These are phyloP conservation scores for Poecilia wingei DNA, from an alignment of 2,797 vertebrate genomes.

Conservation along the genomic window DNA sequence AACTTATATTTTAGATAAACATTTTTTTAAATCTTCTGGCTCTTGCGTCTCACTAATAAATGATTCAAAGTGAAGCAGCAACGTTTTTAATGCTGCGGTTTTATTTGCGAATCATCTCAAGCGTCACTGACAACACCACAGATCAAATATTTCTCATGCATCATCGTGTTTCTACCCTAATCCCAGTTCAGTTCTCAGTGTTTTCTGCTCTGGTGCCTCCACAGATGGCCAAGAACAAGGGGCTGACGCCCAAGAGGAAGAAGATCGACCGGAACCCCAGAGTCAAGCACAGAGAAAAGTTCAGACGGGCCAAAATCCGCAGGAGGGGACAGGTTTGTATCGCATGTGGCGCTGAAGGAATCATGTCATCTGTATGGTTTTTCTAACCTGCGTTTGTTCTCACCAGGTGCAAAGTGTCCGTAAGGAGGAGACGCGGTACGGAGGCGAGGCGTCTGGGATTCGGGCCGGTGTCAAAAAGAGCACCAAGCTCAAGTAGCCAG, in stretches of 20 bases:
- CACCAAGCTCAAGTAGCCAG: constrained; percentile 87
- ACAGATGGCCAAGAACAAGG: constrained; percentile 97
- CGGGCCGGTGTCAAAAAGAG: constrained; percentile 96
- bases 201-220: constrained; percentile 18
- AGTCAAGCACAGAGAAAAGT: constrained; percentile 96
- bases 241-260: constrained; percentile 93
- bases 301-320: constrained; percentile 91
- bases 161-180: not conserved
- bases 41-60: not conserved
- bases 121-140: not conserved
- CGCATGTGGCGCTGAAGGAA: not conserved
- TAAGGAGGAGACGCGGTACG: constrained; percentile 85
- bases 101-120: not conserved
- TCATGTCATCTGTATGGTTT: not conserved
- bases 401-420: constrained; percentile 89
- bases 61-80: not conserved
- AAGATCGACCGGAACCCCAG: constrained; percentile 96
- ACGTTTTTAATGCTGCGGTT: not conserved
- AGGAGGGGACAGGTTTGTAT: constrained; percentile 90
- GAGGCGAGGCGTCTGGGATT: constrained; percentile 92
- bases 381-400: constrained; percentile 19
- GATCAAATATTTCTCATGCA: not conserved
- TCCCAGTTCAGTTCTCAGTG: not conserved
- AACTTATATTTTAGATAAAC: not conserved
- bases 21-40: not conserved